phyloP scores from a whole-genome alignment of 2,797 vertebrate genomes.

The Arctocebus calabarensis region DNA sequence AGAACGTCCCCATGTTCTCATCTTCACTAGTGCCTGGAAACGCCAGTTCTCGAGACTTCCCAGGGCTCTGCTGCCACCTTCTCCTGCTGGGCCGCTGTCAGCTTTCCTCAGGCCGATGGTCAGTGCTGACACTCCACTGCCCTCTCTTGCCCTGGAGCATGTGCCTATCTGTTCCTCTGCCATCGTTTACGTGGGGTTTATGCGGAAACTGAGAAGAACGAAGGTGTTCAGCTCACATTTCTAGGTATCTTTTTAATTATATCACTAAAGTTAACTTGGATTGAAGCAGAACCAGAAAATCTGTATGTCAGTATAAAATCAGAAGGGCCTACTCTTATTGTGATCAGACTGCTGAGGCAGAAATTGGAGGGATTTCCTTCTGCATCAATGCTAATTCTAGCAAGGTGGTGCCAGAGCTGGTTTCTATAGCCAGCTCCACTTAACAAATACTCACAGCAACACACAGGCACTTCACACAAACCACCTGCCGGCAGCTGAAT shows the following conservation, averaged over 20 bases:
- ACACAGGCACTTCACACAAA: not conserved
- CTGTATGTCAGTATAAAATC: slow-evolving; percentile 8
- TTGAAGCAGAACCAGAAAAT: slow-evolving; percentile 29
- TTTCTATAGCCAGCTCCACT: not conserved
- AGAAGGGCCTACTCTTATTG: not conserved
- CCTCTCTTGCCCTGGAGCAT: slow-evolving; percentile 18
- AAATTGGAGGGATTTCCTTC: not conserved
- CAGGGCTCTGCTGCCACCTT: not conserved
- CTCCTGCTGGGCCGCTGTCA: slow-evolving; percentile 24
- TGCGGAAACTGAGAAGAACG: slow-evolving; percentile 19
- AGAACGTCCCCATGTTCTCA: not conserved
- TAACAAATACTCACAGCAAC: not conserved
- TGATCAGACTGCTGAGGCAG: slow-evolving; percentile 23
- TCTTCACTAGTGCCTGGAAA: not conserved
- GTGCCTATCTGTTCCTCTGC: not conserved
- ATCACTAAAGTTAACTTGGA: not conserved
- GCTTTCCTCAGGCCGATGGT: slow-evolving; percentile 47
- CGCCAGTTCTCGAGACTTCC: not conserved
- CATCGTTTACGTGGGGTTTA: not conserved
- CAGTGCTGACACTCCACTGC: not conserved
- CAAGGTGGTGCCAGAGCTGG: not conserved
- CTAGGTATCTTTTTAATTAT: slow-evolving; percentile 2
- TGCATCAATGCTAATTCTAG: not conserved
- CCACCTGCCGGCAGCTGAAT: not conserved
- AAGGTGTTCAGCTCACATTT: not conserved